These are phyloP conservation scores for Scomberomorus guttatus DNA, from an alignment of 2,797 vertebrate species.

Conservation along the genomic window DNA sequence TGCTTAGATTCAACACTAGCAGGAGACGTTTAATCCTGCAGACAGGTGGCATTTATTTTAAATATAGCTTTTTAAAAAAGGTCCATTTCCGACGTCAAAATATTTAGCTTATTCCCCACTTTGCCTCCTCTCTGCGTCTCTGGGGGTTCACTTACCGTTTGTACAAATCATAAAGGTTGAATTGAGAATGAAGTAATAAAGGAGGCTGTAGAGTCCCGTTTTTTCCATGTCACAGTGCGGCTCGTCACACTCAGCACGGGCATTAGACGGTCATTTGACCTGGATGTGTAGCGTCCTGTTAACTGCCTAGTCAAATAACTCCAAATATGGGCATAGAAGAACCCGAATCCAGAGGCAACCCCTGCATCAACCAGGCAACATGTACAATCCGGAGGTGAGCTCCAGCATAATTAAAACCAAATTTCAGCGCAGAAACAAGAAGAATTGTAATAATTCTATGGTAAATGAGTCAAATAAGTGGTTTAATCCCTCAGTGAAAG, in stretches of 20 bases:
- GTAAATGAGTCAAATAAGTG: neutral
- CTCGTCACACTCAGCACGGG: conserved; percentile 60
- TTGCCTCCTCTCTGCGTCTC: neutral
- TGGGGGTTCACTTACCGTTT: conserved; percentile 86
- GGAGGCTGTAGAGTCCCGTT: conserved; percentile 83
- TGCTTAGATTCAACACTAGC: neutral
- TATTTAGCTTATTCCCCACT: neutral
- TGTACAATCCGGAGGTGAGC: conserved; percentile 65
- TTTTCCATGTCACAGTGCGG: conserved; percentile 89
- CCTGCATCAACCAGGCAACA: conserved; percentile 63
- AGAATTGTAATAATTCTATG: neutral
- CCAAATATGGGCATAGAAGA: conserved; percentile 47
- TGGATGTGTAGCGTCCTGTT: conserved; percentile 35
- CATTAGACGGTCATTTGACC: conserved; percentile 73
- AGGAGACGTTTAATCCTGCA: neutral
- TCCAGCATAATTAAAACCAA: conserved; percentile 19
- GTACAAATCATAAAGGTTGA: conserved; percentile 85
- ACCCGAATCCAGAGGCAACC: conserved; percentile 50
- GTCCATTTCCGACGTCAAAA: neutral
- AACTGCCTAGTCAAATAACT: conserved; percentile 38
- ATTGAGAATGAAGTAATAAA: conserved; percentile 89
- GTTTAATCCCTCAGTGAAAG: conserved; percentile 52
- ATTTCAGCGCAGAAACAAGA: conserved; percentile 12
- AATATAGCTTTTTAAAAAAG: conserved; percentile 1
- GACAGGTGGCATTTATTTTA: conserved; percentile 9